Evolutionary conservation across 2,888 invertebrate species (phyloP).

Genomic region (Pseudococcus jackbeardsleyi): DNA sequence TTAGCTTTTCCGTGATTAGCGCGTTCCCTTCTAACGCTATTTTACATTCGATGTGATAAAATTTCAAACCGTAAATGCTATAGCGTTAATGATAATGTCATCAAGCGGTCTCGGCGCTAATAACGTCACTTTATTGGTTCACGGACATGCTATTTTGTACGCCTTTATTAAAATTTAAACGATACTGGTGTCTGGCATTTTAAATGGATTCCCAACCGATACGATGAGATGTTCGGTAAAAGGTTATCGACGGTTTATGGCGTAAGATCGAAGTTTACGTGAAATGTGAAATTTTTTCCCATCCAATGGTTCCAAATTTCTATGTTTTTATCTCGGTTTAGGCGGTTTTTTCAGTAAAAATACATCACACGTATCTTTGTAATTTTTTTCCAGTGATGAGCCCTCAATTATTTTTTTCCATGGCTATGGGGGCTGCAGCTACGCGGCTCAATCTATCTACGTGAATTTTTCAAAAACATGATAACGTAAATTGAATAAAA

Average conservation of each 20-base stretch:
- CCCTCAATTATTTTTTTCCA: too few species aligned
- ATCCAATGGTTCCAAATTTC: too few species aligned
- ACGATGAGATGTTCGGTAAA: neutral
- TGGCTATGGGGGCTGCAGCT: too few species aligned
- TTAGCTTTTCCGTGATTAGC: conserved; percentile 46
- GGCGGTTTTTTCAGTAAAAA: too few species aligned
- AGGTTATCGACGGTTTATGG: neutral
- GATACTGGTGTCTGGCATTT: conserved; percentile 41
- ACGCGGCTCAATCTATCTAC: too few species aligned
- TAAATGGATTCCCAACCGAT: neutral
- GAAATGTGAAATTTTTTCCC: neutral
- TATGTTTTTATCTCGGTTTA: too few species aligned
- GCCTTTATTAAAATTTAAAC: conserved; percentile 55
- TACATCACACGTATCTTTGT: too few species aligned
- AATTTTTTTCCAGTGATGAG: too few species aligned
- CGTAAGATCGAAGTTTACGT: neutral
- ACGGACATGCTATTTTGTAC: conserved; percentile 21
- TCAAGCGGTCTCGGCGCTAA: conserved; percentile 43
- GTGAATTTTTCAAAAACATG: too few species aligned
- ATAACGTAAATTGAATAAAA: too few species aligned
- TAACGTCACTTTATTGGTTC: conserved; percentile 43
- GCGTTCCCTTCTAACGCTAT: conserved; percentile 2
- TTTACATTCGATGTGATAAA: conserved; percentile 38
- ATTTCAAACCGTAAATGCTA: conserved; percentile 42
- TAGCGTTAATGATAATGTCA: conserved; percentile 54